Conservation (phyloP, 2,888 invertebrate genomes). For the Caenorhabditis sinica region DNA sequence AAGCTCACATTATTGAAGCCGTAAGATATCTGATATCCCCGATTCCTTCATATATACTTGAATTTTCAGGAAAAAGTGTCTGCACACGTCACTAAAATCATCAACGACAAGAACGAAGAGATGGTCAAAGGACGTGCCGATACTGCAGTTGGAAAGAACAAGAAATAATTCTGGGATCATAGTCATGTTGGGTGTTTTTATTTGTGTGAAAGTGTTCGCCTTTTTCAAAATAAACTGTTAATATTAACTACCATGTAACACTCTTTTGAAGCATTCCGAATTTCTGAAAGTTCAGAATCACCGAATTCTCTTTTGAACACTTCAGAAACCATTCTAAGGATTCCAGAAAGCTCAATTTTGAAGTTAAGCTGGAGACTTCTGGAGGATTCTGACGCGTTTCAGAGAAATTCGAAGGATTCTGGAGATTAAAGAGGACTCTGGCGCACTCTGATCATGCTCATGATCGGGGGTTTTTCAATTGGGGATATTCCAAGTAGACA, state of each 20-base stretch:
- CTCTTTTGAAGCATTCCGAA: too few species aligned
- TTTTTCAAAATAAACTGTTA: conserved; percentile 31
- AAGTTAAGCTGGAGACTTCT: too few species aligned
- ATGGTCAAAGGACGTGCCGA: conserved; percentile 78
- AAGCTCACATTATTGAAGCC: conserved; percentile 71
- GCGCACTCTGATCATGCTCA: too few species aligned
- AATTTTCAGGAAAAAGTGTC: conserved; percentile 73
- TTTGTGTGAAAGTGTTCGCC: not conserved
- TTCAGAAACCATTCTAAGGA: too few species aligned
- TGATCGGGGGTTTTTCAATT: too few species aligned
- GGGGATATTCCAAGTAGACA: too few species aligned
- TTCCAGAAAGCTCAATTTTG: too few species aligned
- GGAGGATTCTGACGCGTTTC: too few species aligned
- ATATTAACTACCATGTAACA: not conserved
- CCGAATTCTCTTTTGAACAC: too few species aligned
- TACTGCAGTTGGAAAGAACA: conserved; percentile 74
- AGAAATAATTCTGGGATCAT: conserved; percentile 36
- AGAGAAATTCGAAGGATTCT: too few species aligned
- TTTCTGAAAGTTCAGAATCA: too few species aligned
- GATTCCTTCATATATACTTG: not conserved
- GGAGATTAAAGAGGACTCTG: too few species aligned
- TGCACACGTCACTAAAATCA: conserved; percentile 78
- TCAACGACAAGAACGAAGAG: conserved; percentile 83
- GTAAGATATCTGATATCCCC: conserved; percentile 29
- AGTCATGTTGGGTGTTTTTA: not conserved